Conservation (phyloP, 2,113 vertebrate species). For the Turnix velox region DNA sequence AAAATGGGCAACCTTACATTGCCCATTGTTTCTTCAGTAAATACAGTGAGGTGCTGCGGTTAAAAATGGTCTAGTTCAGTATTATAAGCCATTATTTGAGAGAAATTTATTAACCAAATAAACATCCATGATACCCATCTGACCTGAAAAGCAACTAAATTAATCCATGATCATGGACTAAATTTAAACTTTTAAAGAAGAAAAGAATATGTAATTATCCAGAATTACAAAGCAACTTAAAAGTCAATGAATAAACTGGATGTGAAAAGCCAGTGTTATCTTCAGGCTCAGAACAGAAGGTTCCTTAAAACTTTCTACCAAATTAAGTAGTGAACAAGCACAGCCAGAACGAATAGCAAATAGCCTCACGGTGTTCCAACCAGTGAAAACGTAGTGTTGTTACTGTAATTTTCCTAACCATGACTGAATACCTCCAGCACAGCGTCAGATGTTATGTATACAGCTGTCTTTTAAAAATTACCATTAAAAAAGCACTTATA, state of each 20-base stretch:
- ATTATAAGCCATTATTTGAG: not conserved
- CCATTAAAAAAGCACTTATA: not conserved
- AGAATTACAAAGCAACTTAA: not conserved
- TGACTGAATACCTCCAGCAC: not conserved
- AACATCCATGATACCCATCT: not conserved
- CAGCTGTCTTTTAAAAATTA: not conserved
- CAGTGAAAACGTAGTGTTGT: not conserved
- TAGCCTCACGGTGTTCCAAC: not conserved
- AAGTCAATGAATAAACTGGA: not conserved
- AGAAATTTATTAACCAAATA: not conserved
- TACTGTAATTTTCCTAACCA: not conserved
- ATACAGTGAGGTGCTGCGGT: not conserved
- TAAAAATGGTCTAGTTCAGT: not conserved
- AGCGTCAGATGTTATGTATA: not conserved
- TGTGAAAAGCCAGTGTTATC: not conserved
- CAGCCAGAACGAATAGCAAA: not conserved
- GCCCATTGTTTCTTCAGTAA: not conserved
- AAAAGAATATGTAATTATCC: not conserved
- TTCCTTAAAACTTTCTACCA: not conserved
- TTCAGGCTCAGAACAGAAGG: not conserved
- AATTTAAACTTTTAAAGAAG: not conserved
- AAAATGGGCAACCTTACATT: not conserved
- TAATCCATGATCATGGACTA: not conserved
- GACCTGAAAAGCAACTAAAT: not conserved
- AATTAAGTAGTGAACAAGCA: not conserved